Conservation (phyloP, 2,113 vertebrate species). For the Pampusana beccarii region DNA sequence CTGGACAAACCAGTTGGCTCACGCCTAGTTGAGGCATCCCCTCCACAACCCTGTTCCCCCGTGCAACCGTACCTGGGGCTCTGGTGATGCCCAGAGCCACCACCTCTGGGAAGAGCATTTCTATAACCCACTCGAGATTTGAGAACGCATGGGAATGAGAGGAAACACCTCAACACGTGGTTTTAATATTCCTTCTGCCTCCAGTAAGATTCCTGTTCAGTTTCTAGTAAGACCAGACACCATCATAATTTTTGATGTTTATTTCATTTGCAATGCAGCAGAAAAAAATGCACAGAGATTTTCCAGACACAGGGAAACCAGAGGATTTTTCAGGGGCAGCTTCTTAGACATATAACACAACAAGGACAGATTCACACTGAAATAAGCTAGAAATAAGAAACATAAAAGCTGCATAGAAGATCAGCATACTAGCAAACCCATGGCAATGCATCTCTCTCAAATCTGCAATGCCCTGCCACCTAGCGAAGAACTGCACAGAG, state of each 20-base stretch:
- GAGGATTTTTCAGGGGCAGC: background rate
- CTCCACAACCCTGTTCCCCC: background rate
- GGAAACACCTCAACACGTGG: background rate
- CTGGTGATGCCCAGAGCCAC: background rate
- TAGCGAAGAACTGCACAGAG: conserved; percentile 26
- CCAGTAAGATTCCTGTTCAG: background rate
- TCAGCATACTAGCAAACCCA: background rate
- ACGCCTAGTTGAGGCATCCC: background rate
- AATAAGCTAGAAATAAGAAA: background rate
- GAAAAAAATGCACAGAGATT: background rate
- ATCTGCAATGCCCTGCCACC: background rate
- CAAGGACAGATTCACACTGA: background rate
- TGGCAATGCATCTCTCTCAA: background rate
- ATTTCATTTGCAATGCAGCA: background rate
- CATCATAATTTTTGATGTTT: background rate
- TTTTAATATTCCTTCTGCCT: background rate
- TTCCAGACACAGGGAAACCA: background rate
- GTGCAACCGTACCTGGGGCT: background rate
- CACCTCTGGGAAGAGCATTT: background rate
- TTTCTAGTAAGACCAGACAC: background rate
- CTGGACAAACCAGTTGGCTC: background rate
- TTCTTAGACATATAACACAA: background rate
- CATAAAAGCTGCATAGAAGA: background rate
- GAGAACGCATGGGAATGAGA: background rate
- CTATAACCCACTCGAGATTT: background rate